phyloP scores from a whole-genome alignment of 2,797 vertebrate genomes.

The Apogon hyalosoma region DNA sequence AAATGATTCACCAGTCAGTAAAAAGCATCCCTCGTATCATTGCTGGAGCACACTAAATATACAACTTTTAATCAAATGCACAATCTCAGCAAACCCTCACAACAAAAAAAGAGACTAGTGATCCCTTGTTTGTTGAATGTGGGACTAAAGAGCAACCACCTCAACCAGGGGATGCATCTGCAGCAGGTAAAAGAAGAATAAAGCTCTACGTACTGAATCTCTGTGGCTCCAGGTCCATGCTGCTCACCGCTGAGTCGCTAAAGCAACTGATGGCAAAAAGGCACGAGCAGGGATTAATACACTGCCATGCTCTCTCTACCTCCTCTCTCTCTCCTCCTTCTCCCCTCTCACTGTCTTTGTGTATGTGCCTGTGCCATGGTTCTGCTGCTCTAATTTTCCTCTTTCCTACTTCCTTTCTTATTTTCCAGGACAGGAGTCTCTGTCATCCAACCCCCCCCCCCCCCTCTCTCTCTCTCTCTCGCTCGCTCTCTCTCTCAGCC shows the following conservation, averaged over 20 bases:
- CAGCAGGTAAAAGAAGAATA: conserved; percentile 25
- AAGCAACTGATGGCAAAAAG: conserved; percentile 69
- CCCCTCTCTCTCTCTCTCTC: background rate
- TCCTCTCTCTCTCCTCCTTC: conserved; percentile 4
- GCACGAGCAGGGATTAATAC: conserved; percentile 38
- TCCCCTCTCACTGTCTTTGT: conserved; percentile 21
- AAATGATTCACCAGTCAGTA: no score
- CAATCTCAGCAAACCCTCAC: conserved; percentile 6
- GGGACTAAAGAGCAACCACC: background rate
- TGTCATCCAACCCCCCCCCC: conserved; percentile 12
- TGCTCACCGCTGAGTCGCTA: conserved; percentile 57
- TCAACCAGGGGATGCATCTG: conserved; percentile 1
- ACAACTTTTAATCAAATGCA: conserved; percentile 49
- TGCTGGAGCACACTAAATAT: conserved; percentile 4
- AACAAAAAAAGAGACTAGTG: background rate
- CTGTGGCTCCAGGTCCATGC: conserved; percentile 70
- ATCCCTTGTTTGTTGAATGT: background rate
- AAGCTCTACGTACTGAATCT: conserved; percentile 72
- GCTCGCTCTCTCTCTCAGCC: conserved; percentile 20
- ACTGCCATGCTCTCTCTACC: conserved; percentile 30
- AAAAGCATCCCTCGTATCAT: background rate
- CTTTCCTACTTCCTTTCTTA: conserved; percentile 15
- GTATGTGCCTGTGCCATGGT: conserved; percentile 29
- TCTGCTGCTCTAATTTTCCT: conserved; percentile 45
- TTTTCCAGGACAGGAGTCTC: conserved; percentile 23